A percentile compares a stretch with the other conserved stretches of the same genome.
Conservation (phyloP, 2,797 vertebrate species). For the Antrozous pallidus region DNA sequence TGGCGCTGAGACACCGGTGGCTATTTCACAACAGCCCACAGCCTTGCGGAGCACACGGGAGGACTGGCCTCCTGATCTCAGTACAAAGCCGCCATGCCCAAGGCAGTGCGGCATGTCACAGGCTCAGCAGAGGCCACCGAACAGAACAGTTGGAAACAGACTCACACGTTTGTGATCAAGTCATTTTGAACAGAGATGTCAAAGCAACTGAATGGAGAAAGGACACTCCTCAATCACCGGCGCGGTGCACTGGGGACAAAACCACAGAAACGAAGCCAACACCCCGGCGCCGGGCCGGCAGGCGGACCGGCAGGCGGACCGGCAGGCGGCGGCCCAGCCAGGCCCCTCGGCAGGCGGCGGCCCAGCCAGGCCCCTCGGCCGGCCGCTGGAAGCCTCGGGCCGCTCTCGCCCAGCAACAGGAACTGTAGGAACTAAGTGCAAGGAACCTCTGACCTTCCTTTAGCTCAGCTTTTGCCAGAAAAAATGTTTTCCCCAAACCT, state of each 20-base stretch:
- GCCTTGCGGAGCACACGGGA: not conserved
- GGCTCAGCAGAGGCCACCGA: not conserved
- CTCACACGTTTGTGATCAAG: not conserved
- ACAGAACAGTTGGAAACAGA: not conserved
- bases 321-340: not conserved
- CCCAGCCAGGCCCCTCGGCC: too few species aligned
- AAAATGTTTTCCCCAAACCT: not conserved
- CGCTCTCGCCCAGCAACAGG: not conserved
- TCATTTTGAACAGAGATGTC: not conserved
- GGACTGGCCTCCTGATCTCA: not conserved
- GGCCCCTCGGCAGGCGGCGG: not conserved
- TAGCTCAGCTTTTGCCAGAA: not conserved
- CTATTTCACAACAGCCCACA: conserved; percentile 1
- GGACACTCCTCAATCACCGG: not conserved
- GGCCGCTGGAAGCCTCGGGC: not conserved
- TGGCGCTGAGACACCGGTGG: not conserved
- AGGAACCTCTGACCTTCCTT: not conserved
- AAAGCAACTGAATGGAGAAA: conserved; percentile 2
- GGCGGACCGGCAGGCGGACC: not conserved
- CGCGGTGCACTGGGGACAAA: not conserved
- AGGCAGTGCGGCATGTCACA: not conserved
- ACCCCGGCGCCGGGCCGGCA: not conserved
- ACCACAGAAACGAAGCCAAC: not conserved
- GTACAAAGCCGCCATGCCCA: not conserved
- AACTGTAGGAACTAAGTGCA: not conserved